phyloP scores from a whole-genome alignment of 2,797 vertebrate genomes.

The Hoplostethus atlanticus region DNA sequence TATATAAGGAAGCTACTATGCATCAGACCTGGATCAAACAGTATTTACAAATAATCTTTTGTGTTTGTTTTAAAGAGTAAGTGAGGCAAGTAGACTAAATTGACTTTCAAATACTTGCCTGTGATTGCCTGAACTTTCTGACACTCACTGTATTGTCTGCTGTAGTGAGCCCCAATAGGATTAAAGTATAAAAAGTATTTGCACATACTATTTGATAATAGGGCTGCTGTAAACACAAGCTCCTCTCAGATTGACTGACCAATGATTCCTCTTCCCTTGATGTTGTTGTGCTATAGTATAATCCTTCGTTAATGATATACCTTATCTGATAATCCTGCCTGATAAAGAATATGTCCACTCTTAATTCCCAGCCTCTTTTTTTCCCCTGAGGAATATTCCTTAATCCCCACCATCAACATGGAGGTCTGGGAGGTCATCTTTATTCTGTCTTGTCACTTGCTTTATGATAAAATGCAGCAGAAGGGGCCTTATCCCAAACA shows the following conservation, averaged over 20 bases:
- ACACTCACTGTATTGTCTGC: too few species aligned
- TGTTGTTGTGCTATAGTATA: constrained; percentile 49
- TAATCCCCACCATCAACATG: constrained; percentile 67
- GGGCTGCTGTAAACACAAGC: too few species aligned
- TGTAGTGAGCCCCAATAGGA: too few species aligned
- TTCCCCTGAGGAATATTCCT: constrained; percentile 61
- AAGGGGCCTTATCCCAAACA: constrained; percentile 6
- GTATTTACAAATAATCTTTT: neutral
- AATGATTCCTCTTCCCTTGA: constrained; percentile 43
- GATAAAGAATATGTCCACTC: constrained; percentile 61
- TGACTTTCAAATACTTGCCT: too few species aligned
- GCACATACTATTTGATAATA: too few species aligned
- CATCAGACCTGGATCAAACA: constrained; percentile 2
- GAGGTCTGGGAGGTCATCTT: constrained; percentile 46
- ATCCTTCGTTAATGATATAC: constrained; percentile 82
- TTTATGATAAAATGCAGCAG: constrained; percentile 27
- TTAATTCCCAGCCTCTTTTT: constrained; percentile 40
- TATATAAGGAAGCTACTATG: neutral
- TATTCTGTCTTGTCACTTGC: constrained; percentile 45
- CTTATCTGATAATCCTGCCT: constrained; percentile 81
- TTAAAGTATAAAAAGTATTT: too few species aligned
- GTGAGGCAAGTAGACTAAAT: neutral
- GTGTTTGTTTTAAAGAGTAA: neutral
- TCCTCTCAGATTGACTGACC: neutral
- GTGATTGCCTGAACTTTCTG: too few species aligned